Evolutionary conservation across 2,797 vertebrate species (phyloP).

Genomic region (Leucoraja ocellata): DNA sequence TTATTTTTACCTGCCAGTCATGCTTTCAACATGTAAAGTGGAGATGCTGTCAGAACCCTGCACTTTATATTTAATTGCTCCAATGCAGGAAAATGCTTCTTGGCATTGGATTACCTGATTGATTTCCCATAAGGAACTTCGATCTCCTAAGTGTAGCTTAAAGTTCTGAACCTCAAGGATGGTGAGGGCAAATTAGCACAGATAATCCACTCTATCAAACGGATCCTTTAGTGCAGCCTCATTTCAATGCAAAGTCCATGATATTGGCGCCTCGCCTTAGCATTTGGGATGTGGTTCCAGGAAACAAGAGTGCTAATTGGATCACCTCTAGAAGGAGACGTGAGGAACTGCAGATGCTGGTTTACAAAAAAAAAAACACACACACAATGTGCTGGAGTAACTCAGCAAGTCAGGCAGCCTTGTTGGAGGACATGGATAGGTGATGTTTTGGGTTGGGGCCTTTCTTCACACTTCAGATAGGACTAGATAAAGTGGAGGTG

Average conservation of each 20-base stretch:
- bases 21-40: not conserved
- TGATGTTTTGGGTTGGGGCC: too few species aligned
- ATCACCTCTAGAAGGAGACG: too few species aligned
- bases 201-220: not conserved
- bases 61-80: not conserved
- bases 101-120: not conserved
- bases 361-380: too few species aligned
- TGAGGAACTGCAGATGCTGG: too few species aligned
- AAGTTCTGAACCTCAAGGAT: not conserved
- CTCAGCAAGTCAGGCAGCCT: too few species aligned
- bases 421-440: too few species aligned
- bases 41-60: not conserved
- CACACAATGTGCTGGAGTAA: too few species aligned
- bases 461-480: too few species aligned
- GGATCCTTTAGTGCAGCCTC: not conserved
- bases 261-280: too few species aligned
- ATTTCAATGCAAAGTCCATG: not conserved
- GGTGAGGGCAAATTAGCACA: not conserved
- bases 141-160: not conserved
- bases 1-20: not conserved
- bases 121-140: not conserved
- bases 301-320: too few species aligned
- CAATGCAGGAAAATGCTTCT: not conserved
- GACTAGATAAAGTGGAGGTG: too few species aligned
- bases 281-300: too few species aligned